Conservation (phyloP, 2,113 vertebrate genomes). For the Corythornis vintsioides region DNA sequence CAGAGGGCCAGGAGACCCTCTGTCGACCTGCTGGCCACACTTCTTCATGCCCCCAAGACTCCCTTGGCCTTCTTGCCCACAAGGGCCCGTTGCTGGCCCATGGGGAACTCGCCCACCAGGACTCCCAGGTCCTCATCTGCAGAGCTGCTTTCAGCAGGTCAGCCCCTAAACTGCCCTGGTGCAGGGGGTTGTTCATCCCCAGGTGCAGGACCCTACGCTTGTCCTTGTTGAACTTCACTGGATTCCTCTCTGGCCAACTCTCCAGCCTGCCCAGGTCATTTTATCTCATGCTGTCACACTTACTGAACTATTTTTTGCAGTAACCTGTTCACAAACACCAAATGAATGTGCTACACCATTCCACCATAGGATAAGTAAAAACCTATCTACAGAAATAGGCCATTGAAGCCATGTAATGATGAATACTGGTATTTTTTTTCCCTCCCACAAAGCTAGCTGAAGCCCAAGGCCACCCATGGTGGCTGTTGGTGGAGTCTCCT, state of each 20-base stretch:
- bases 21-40: too few species aligned
- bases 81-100: too few species aligned
- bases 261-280: not conserved
- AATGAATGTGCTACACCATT: not conserved
- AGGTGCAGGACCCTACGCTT: not conserved
- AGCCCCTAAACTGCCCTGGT: not conserved
- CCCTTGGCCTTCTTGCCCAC: too few species aligned
- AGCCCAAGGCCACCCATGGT: not conserved
- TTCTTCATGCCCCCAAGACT: too few species aligned
- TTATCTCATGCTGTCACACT: not conserved
- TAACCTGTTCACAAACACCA: not conserved
- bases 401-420: not conserved
- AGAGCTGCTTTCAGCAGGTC: not conserved
- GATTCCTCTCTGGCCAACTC: not conserved
- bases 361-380: fast-evolving
- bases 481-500: not conserved
- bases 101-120: too few species aligned
- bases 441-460: not conserved
- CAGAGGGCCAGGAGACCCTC: too few species aligned
- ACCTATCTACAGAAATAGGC: not conserved
- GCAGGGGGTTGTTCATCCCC: not conserved
- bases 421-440: not conserved
- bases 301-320: not conserved
- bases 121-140: too few species aligned
- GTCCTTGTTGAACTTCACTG: not conserved